These are phyloP conservation scores for Chrysaora quinquecirrha DNA, from an alignment of 30 jellyfish, hydroid and myxozoan genomes.

Conservation along the genomic window DNA sequence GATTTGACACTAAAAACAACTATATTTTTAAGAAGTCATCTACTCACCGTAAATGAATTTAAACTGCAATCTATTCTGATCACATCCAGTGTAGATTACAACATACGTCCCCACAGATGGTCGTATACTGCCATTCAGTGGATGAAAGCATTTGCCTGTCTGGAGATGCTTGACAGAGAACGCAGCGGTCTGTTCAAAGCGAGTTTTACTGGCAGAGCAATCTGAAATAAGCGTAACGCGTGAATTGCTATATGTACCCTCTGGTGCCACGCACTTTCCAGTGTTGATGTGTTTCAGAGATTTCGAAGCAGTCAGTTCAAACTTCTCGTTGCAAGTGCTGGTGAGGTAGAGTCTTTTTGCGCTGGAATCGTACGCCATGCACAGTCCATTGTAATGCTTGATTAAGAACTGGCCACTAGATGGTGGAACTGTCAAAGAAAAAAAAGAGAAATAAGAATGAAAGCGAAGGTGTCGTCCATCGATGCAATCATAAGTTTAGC, in stretches of 20 bases:
- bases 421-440: slow-evolving; percentile 9
- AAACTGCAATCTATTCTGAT: slow-evolving; percentile 35
- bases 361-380: slow-evolving; percentile 5
- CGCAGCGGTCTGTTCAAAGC: not conserved
- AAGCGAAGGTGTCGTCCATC: not conserved
- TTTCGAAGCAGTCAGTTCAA: not conserved
- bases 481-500: not conserved
- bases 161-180: slow-evolving; percentile 34
- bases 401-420: not conserved
- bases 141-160: slow-evolving; percentile 60
- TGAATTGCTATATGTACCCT: not conserved
- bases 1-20: too few relatives aligned
- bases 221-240: not conserved
- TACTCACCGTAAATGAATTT: slow-evolving; percentile 14
- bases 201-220: not conserved
- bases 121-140: slow-evolving; percentile 25
- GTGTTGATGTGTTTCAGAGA: slow-evolving; percentile 14
- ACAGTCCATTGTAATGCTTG: slow-evolving; percentile 13
- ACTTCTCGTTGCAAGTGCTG: slow-evolving; percentile 10
- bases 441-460: not conserved
- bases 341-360: not conserved
- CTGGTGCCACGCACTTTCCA: slow-evolving; percentile 29
- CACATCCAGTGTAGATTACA: slow-evolving; percentile 51
- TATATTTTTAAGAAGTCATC: too few relatives aligned
- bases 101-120: slow-evolving; percentile 48